Evolutionary conservation across 2,113 vertebrate genomes (phyloP).

Genomic region (Hystrix brachyura): DNA sequence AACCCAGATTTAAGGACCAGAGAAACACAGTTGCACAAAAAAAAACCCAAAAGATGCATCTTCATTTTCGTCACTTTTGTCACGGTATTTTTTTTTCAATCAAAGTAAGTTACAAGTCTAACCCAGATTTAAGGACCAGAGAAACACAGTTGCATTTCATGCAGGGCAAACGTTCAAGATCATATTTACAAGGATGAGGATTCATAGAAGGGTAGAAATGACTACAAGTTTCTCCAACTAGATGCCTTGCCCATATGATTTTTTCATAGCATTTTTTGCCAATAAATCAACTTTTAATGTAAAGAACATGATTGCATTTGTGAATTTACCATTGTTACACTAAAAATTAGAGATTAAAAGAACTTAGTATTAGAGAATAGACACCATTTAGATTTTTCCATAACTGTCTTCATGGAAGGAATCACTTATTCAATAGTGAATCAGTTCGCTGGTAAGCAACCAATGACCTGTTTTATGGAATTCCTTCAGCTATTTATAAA

Average conservation of each 20-base stretch:
- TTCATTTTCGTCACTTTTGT: background rate
- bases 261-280: background rate
- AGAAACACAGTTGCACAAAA: background rate
- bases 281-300: conserved; percentile 1
- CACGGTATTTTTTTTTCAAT: background rate
- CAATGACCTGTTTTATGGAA: conserved; percentile 33
- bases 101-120: background rate
- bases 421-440: conserved; percentile 35
- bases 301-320: background rate
- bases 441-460: conserved; percentile 35
- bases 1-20: background rate
- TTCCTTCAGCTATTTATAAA: conserved; percentile 52
- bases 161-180: background rate
- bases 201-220: background rate
- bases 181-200: background rate
- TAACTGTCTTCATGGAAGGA: background rate
- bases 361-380: background rate
- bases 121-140: background rate
- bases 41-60: too few relatives aligned
- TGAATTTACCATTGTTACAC: background rate
- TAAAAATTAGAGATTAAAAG: background rate
- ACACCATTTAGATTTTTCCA: background rate
- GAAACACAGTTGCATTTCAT: background rate
- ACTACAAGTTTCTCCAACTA: background rate
- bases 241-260: background rate